phyloP scores from a whole-genome alignment of 2,797 vertebrate genomes.

The Threskiornis aethiopicus region DNA sequence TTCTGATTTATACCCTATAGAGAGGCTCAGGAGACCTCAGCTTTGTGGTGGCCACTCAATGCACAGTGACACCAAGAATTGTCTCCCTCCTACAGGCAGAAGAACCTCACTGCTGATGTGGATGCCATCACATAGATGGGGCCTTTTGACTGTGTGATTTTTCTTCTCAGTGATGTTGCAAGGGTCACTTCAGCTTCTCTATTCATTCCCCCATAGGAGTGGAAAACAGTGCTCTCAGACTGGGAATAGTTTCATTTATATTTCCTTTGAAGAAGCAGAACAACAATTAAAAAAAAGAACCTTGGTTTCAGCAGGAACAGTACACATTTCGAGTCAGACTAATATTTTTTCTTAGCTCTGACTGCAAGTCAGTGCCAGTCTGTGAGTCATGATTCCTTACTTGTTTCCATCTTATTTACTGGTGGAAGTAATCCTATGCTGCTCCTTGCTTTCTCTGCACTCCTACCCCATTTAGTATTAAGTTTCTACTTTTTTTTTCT shows the following conservation, averaged over 20 bases:
- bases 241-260: not conserved
- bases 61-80: not conserved
- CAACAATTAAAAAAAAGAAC: not conserved
- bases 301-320: not conserved
- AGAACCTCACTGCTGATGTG: fast-evolving
- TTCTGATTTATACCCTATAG: fast-evolving
- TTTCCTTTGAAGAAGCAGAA: not conserved
- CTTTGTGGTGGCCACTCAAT: not conserved
- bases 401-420: not conserved
- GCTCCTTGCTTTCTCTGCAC: not conserved
- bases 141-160: not conserved
- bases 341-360: not conserved
- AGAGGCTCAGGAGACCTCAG: not conserved
- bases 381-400: not conserved
- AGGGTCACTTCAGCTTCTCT: not conserved
- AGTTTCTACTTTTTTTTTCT: not conserved
- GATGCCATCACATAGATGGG: not conserved
- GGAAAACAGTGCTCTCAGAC: not conserved
- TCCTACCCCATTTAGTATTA: not conserved
- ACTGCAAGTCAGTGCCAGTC: not conserved
- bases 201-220: not conserved
- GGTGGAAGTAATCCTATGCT: not conserved
- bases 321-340: not conserved
- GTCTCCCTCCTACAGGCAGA: not conserved
- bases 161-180: not conserved